Base-by-base conservation (phyloP, 2,113 vertebrate species). In the Pseudorectes ferrugineus region DNA sequence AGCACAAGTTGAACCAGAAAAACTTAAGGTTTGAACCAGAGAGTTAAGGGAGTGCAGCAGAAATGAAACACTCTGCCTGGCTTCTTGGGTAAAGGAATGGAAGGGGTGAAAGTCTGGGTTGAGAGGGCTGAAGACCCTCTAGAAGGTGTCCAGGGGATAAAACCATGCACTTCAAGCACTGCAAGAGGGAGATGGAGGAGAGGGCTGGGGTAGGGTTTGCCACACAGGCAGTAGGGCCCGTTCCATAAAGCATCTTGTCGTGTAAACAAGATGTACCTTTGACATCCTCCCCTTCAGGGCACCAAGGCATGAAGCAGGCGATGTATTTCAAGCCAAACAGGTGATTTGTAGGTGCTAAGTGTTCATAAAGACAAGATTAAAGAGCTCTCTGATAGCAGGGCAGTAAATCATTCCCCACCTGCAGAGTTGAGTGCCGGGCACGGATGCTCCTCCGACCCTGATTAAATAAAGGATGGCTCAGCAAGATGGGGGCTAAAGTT, bases 301-400 rank as follows among this genome's bases (percentile, higher is more conserved):
- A 96, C 61, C 52, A 96, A 96, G 73, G 83, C 93, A 93, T 88
- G 92, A 97, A 97, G 58, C 86, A 94, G 78, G 72, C 8, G 1
- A 97, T 73, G 63, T 91, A 89, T 90, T 97, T 95, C 93, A 85
- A 94, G 80, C 71, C 88, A 92, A 97, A 73, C 66, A 95, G 94
- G 83, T 96, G 89, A 97, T 96, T 96, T 96, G 89, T 95, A 90
- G 92, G 77, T 94, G 71, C 70, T 93, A 96, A 97, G 72, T 92
- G 77, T 94, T 97, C 92, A 94, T 97, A 97, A 95, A 97, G 84
- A 97, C 86, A 97, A 95, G 92, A 97, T 96, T 96, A 97, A 97
- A 96, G 87, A 96, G 79, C 68, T 92, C 91, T 95, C 81, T 93
- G 78, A 81, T 62, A 94, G 79, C 51, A 84, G 89, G 58, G 58